A percentile compares a stretch with the other conserved stretches of the same genome.
Conservation (phyloP, 2,888 invertebrate genomes). For the Idaea dimidiata region DNA sequence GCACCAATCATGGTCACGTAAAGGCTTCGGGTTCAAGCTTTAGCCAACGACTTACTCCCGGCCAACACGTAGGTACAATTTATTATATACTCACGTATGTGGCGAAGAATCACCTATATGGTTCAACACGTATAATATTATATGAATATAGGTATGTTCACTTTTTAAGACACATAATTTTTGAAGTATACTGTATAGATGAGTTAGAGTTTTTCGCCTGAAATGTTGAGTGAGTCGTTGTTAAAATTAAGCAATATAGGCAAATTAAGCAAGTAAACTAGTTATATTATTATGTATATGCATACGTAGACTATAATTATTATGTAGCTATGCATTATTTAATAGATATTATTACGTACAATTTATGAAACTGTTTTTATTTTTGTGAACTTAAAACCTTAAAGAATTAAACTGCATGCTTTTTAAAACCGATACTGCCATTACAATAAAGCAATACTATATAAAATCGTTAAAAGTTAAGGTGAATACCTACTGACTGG, state of each 20-base stretch:
- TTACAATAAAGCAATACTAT: not conserved
- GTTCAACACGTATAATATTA: not conserved
- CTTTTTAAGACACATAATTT: too few relatives aligned
- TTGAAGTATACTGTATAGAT: too few relatives aligned
- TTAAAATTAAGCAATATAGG: too few relatives aligned
- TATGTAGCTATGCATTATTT: too few relatives aligned
- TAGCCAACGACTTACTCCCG: not conserved
- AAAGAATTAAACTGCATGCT: not conserved
- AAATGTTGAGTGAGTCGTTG: too few relatives aligned
- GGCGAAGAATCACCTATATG: not conserved
- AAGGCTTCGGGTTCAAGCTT: not conserved
- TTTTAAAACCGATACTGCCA: not conserved
- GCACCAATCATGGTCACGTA: constrained; percentile 1
- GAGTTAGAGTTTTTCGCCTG: too few relatives aligned
- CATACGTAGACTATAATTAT: too few relatives aligned
- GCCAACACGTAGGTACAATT: not conserved
- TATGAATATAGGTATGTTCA: too few relatives aligned
- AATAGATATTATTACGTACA: too few relatives aligned
- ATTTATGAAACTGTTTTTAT: too few relatives aligned
- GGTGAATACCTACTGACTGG: constrained; percentile 5
- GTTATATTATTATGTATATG: too few relatives aligned
- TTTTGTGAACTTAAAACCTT: not conserved
- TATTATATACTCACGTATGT: not conserved
- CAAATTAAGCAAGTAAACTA: too few relatives aligned
- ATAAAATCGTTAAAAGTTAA: not conserved